Percentiles rank a stretch among this genome's conserved stretches.
Evolutionary conservation across 2,113 vertebrate species (phyloP).

Genomic region (human): GRCh38 chr1:10440501-10441000

Average conservation of each 20-base stretch:
- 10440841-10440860: neutral
- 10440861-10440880: neutral
- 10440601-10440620: constrained; percentile 66
- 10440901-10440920: neutral
- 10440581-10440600: constrained; percentile 57
- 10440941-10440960: neutral
- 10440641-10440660: constrained; percentile 54
- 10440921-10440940: neutral
- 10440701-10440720: neutral
- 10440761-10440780: neutral
- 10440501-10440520: constrained; percentile 66
- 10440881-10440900: neutral
- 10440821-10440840: neutral
- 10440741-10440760: neutral
- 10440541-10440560: constrained; percentile 59
- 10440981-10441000: neutral
- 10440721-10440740: neutral
- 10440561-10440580: constrained; percentile 32
- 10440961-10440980: rapidly evolving
- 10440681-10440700: neutral
- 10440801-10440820: neutral
- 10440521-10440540: constrained; percentile 21
- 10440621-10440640: constrained; percentile 50
- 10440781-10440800: too few species aligned
- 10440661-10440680: neutral